Base-by-base conservation (phyloP, 2,888 invertebrate species). In the Leptopilina syphax region DNA sequence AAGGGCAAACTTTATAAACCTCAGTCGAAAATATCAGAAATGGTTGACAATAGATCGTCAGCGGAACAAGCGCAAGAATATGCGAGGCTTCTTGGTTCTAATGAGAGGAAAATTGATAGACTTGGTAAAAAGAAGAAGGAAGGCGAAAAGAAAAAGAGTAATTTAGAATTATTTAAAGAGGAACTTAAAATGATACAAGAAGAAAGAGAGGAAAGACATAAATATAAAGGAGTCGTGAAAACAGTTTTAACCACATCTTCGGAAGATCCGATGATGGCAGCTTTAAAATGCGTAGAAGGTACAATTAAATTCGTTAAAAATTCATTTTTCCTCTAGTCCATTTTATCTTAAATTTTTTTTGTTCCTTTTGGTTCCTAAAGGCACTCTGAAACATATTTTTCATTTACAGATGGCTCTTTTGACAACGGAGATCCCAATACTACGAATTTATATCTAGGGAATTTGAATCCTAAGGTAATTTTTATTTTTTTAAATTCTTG, bases 151-250 rank as follows among this genome's bases (percentile, higher is more conserved):
- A 98, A 98, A 92, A 99, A 99, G 90, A 98, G 98, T 90, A 99
- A 99, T 92, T 93, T 99, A 83, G 99, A 99, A 92, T 93, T 98
- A 18, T 99, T 99, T 90, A 99, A 99, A 92, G 99, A 99, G 91
- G 99, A 99, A 92, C 92, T 99, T 66, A 96, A 98, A 93, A 98
- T 98, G 92, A 98, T 99, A 85, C 99, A 99, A 93, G 98, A 99
- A 91, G 99, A 99, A 92, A 94, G 99, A 44, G 98, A 98, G 89
- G 99, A 99, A 90, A 94, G 99, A 8, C 98, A 98, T 92, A 97
- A 97, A 89, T 96, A 97, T 87, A 98, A 98, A 93, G 95, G 95
- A 90, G 94, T 95, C 84, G 91, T 95, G 8, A 94, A 96, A 87
- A 92, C 93, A 82, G 90, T 90, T 8, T 87, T 91, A 44, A 87